These are phyloP conservation scores for Drosophila gunungcola DNA, from an alignment of 1,140 invertebrate species.

Conservation along the genomic window DNA sequence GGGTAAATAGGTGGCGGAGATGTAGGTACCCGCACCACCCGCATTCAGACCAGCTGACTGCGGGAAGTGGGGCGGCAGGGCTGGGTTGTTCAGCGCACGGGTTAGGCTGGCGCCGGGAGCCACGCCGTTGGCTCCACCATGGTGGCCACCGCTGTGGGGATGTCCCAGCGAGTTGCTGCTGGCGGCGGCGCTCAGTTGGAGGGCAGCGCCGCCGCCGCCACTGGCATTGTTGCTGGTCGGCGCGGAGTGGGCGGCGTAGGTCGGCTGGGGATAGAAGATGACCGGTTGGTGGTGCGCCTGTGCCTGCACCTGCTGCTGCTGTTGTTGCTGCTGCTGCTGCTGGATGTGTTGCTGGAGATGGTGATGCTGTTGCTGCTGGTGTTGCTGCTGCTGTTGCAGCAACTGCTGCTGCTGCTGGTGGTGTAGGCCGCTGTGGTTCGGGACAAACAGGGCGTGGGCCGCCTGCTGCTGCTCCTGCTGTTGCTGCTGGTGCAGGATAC, in stretches of 20 bases:
- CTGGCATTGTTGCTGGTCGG: slow-evolving; percentile 49
- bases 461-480: slow-evolving; percentile 37
- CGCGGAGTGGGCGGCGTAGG: slow-evolving; percentile 43
- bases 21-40: slow-evolving; percentile 24
- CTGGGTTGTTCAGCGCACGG: slow-evolving; percentile 44
- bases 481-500: slow-evolving; percentile 7
- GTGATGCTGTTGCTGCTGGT: slow-evolving; percentile 1
- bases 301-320: slow-evolving; percentile 53
- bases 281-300: slow-evolving; percentile 50
- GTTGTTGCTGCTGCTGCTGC: slow-evolving; percentile 55
- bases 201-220: slow-evolving; percentile 63
- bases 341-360: slow-evolving; percentile 54
- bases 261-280: slow-evolving; percentile 49
- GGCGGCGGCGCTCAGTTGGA: slow-evolving; percentile 69
- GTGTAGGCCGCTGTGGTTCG: slow-evolving; percentile 42
- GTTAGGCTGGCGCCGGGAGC: slow-evolving; percentile 53
- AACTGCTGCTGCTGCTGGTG: slow-evolving; percentile 54
- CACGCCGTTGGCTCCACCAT: slow-evolving; percentile 55
- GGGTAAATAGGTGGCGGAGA: slow-evolving; percentile 55
- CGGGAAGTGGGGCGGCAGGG: slow-evolving; percentile 51
- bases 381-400: slow-evolving; percentile 44
- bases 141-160: slow-evolving; percentile 23
- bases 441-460: slow-evolving; percentile 58
- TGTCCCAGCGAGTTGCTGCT: slow-evolving; percentile 57
- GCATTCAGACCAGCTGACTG: slow-evolving; percentile 70